Evolutionary conservation across 2,113 vertebrate species (phyloP).

Genomic region (Cyprinodon brontotheroides): DNA sequence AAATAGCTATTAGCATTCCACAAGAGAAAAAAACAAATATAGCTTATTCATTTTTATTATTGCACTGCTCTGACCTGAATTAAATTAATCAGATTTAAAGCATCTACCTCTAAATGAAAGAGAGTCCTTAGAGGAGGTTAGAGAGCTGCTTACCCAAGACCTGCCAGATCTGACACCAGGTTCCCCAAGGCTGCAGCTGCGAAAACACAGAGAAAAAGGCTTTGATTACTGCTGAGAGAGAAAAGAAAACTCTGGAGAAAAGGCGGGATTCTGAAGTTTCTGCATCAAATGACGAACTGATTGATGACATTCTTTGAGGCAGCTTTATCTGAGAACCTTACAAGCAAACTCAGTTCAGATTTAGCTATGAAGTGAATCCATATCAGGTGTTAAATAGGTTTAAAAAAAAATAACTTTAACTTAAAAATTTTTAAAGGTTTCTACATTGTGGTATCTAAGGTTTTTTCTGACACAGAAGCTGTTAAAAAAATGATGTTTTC

Average conservation of each 20-base stretch:
- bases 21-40: background rate
- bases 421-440: background rate
- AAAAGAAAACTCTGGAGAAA: background rate
- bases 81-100: background rate
- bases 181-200: conserved; percentile 95
- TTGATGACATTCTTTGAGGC: background rate
- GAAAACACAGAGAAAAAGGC: conserved; percentile 32
- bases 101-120: background rate
- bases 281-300: background rate
- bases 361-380: background rate
- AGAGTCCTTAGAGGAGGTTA: background rate
- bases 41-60: background rate
- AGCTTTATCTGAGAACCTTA: background rate
- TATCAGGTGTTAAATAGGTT: background rate
- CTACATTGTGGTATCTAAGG: background rate
- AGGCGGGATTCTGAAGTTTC: background rate
- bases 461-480: background rate
- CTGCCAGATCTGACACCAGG: conserved; percentile 95
- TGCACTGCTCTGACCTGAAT: background rate
- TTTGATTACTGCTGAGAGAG: background rate
- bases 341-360: background rate
- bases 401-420: no score
- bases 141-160: conserved; percentile 87
- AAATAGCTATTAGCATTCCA: background rate
- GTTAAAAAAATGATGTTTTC: no score